Base-by-base conservation (phyloP, 2,888 invertebrate genomes). In the Parnassius smintheus region DNA sequence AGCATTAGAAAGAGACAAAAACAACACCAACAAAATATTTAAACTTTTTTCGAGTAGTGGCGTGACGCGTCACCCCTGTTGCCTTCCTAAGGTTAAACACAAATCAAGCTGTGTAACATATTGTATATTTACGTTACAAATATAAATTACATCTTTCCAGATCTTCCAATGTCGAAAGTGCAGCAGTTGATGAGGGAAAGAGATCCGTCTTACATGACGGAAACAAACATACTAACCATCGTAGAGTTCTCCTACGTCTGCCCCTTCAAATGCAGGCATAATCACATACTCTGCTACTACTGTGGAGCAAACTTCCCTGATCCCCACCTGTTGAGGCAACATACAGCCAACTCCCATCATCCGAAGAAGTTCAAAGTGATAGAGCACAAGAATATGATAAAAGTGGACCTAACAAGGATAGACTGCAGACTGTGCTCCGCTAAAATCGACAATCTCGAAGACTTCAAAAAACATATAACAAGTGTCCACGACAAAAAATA, bases 221-320 rank as follows among this genome's bases (percentile, higher is more conserved):
- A 88, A 62, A 85, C 84, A 0, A 91, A 91, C 61, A 81, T 88
- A n/a, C 67, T 86, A 0, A 80, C 86, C 0, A 81, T 91, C 25
- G 77, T 91, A 0, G 90, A 91, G 58, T 84, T 70, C 62, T 91
- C 91, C 0, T 87, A 77, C 58, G 86, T 81, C 0, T 88, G 87
- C 8, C 91, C 91, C 0, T 91, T 91, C 75, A 88, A 85, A 60
- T 91, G 91, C 13, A 66, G 91, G 0, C 90, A 91, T 65, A 91
- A 89, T 68, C 83, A 91, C 10, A 66, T 91, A 0, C 66, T 88
- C 0, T 91, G 91, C 57, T 90, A 86, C 69, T 91, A 91, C 66
- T 91, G 91, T 51, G 88, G 86, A 0, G 73, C 78, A 3, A 68
- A 74, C 0, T 86, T 78, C 71, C 66, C 76, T 0, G 87, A 90